Base-by-base conservation (phyloP, 2,113 vertebrate species). In the Apaloderma vittatum region DNA sequence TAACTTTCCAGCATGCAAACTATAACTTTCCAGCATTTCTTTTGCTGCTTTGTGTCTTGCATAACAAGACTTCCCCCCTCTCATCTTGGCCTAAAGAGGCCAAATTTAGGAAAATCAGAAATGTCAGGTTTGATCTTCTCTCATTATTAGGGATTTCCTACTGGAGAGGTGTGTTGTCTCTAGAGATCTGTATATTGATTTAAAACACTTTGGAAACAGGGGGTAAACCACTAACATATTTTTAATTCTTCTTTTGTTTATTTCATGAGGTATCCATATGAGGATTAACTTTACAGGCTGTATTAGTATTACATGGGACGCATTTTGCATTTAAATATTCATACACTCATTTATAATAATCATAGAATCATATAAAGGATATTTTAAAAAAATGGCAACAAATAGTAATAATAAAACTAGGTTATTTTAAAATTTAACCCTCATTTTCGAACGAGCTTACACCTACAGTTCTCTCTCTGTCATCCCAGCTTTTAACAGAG, bases 31-130 rank as follows among this genome's bases (percentile, higher is more conserved):
- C 54, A 40, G 40, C 40, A 40, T 40, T 40, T 90, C 48, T 75
- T 71, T 91, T 78, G 49, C 30, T 62, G 23, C 63, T 87, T 85
- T 62, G 36, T 81, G 18, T 74, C 43, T 88, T 90, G 55, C 21
- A 45, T 86, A 84, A 79, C n/a, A 58, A 88, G 67, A 48, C 27
- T 81, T 55, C 8, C 20, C 36, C 68, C 6, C 29, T 37, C 43
- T 88, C 67, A 79, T 40, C n/a, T 37, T 74, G 43, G 14, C 32
- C 67, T 73, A 40, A 40, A 40, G 40, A 40, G 40, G 46, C 88
- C 79, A 73, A 49, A 20, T 75, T 91, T 93, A 74, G 24, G 76
- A 80, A 92, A 93, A 74, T 52, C 2, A 90, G 43, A 93, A 90
- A 92, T 51, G 23, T 81, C 75, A 80, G 34, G 36, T 27, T 57